A percentile compares a stretch with the other conserved stretches of the same genome.
Evolutionary conservation across 2,113 vertebrate genomes (phyloP).

Genomic region (Pteropus alecto): DNA sequence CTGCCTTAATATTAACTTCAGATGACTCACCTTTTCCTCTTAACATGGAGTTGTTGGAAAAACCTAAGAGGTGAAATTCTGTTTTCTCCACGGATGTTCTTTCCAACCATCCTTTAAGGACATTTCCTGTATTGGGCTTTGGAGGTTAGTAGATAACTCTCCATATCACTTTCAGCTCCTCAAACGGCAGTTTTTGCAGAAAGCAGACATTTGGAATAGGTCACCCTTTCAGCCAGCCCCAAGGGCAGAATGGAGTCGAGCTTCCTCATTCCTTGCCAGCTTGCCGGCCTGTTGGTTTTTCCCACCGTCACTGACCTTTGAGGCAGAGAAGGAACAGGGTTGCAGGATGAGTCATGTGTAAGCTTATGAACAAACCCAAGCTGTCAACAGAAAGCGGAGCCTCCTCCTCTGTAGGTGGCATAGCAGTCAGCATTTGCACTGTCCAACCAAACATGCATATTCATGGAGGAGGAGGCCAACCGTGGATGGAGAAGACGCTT

Average conservation of each 20-base stretch:
- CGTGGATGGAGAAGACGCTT: background rate
- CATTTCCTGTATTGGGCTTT: background rate
- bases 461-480: background rate
- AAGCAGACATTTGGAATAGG: conserved; percentile 15
- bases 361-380: conserved; percentile 5
- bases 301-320: conserved; percentile 72
- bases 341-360: conserved; percentile 58
- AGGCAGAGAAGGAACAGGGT: background rate
- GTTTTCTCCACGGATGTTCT: background rate
- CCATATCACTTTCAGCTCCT: background rate
- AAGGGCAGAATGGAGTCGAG: background rate
- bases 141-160: background rate
- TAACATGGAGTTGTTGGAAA: background rate
- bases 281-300: conserved; percentile 60
- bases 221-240: background rate
- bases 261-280: conserved; percentile 48
- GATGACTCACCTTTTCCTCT: background rate
- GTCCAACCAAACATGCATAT: rapidly evolving
- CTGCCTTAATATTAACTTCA: background rate
- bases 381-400: conserved; percentile 59
- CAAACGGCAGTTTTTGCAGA: background rate
- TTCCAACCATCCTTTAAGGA: background rate
- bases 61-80: background rate
- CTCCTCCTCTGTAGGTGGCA: background rate
- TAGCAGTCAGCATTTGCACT: background rate